Conservation (phyloP, 2,888 invertebrate genomes). For the Pachymerium ferrugineum region DNA sequence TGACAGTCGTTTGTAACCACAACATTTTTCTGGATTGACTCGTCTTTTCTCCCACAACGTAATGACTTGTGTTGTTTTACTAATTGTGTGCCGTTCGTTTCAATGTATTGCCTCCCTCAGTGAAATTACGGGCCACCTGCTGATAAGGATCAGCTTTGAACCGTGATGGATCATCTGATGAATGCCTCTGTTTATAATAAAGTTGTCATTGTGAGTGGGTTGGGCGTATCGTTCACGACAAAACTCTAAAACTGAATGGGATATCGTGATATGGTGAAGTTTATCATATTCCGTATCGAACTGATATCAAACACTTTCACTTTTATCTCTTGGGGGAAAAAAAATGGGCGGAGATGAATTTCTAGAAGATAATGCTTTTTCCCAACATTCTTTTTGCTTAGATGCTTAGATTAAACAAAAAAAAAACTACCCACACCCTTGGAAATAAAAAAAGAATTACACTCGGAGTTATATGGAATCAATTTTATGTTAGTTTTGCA, state of each 20-base stretch:
- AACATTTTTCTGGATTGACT: constrained; percentile 15
- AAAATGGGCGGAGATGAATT: too few species aligned
- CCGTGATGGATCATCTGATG: not conserved
- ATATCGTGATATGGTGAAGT: not conserved
- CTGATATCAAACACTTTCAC: not conserved
- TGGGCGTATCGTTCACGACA: not conserved
- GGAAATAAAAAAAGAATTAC: too few species aligned
- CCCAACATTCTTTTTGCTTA: too few species aligned
- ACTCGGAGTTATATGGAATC: too few species aligned
- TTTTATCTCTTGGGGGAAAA: not conserved
- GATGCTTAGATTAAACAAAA: too few species aligned
- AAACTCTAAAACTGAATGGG: not conserved
- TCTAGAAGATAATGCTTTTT: too few species aligned
- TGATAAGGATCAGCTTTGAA: constrained; percentile 10
- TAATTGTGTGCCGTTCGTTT: not conserved
- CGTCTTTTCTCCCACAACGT: not conserved
- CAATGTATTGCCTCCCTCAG: not conserved
- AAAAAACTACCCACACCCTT: too few species aligned
- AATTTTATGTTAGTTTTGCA: too few species aligned
- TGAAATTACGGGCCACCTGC: constrained; percentile 21
- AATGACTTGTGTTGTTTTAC: not conserved
- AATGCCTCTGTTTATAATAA: constrained; percentile 25
- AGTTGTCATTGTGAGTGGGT: constrained; percentile 2
- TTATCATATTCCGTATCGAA: not conserved
- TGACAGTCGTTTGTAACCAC: not conserved